Evolutionary conservation across 2,113 vertebrate genomes (phyloP), one percentile per base, ranked within the genome.

Genomic region (Scomber colias): DNA sequence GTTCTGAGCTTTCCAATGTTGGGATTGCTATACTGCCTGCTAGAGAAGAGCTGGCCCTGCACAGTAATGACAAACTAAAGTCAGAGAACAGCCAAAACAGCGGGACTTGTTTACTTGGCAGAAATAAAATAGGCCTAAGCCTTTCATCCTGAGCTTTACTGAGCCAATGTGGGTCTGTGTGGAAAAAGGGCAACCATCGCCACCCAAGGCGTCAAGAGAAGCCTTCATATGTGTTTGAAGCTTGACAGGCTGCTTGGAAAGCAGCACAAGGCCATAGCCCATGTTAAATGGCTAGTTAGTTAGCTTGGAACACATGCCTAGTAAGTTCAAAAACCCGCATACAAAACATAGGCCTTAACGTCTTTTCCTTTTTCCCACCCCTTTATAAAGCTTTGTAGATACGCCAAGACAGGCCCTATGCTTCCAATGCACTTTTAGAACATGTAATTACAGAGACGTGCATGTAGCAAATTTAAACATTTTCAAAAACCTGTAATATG

Each of bases 21-120:
- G 31, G 49, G 64, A 71, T 51, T 82, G 77, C 75, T 60, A 69
- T 64, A 78, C 35, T 68, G 67, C 81, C 75, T 74, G 71, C 19
- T 6, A 44, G 48, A 84, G 72, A 71, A 86, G 81, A 83, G 86
- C 75, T 89, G 71, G 75, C 75, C 86, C 85, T 86, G 90, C 88
- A 90, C 89, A 90, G 84, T 85, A 86, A 92, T 88, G 84, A 90
- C 85, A 90, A 88, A 87, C 87, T 86, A 59, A 74, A 84, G 77
- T 72, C 68, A 82, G 71, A 77, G 72, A 85, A 75, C 75, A 84
- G 88, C 72, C 84, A 82, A 86, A 92, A 83, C 80, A 91, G 84
- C 85, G 76, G 80, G 89, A 86, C 82, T 84, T 93, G 88, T 94
- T 93, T 92, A 91, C 88, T 92, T 89, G 85, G 88, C 91, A 93